These are phyloP conservation scores for Onychomys arenicola DNA, from an alignment of 2,797 vertebrate species.

Conservation along the genomic window DNA sequence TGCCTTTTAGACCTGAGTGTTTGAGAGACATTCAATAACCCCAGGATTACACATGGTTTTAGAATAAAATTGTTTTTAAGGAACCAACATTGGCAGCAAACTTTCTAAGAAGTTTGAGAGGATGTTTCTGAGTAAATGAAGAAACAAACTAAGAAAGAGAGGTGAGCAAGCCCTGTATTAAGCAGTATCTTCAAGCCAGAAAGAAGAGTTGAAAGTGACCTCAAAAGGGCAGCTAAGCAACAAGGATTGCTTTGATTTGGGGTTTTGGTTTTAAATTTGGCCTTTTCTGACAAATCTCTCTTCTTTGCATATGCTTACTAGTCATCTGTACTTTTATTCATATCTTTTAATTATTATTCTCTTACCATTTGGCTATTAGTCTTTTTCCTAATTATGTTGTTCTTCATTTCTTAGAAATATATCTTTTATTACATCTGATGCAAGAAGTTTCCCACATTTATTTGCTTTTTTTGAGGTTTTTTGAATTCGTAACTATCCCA, in stretches of 20 bases:
- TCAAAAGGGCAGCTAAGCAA: not conserved
- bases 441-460: not conserved
- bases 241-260: not conserved
- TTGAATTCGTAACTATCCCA: conserved; percentile 8
- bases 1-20: not conserved
- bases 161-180: not conserved
- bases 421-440: not conserved
- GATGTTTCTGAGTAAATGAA: not conserved
- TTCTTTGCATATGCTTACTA: conserved; percentile 34
- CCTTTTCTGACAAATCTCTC: not conserved
- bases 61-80: not conserved
- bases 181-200: not conserved
- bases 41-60: not conserved
- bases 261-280: not conserved
- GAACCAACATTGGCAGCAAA: not conserved
- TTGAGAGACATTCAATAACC: not conserved
- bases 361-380: not conserved
- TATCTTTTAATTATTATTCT: conserved; percentile 12
- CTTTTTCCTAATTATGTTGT: not conserved
- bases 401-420: not conserved
- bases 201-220: not conserved
- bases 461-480: conserved; percentile 8
- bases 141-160: not conserved
- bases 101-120: conserved; percentile 16
- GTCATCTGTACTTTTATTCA: not conserved